These are phyloP conservation scores for Lophura nycthemera DNA, from an alignment of 2,113 vertebrate species.

Conservation along the genomic window DNA sequence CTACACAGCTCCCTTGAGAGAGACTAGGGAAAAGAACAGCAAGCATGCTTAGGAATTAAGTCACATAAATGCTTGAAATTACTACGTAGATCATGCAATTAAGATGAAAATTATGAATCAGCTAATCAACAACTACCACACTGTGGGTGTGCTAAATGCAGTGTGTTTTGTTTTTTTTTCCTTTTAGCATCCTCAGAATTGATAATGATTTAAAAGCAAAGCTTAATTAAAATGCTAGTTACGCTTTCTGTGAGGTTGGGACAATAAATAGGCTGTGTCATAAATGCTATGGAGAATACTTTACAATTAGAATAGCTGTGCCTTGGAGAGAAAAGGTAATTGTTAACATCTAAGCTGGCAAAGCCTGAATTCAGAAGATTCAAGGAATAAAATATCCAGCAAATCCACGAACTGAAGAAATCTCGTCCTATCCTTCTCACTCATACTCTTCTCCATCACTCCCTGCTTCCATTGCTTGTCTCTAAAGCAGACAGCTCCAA, in stretches of 20 bases:
- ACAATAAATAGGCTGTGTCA: not conserved
- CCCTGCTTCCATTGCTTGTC: not conserved
- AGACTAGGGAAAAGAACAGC: not conserved
- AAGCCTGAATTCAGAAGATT: not conserved
- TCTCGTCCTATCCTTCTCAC: not conserved
- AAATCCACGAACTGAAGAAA: not conserved
- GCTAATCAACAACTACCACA: not conserved
- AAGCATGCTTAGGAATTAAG: not conserved
- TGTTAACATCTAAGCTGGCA: not conserved
- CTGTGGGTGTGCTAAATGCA: not conserved
- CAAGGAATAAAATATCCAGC: not conserved
- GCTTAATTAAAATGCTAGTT: not conserved
- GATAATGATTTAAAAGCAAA: not conserved
- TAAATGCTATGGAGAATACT: rapidly evolving
- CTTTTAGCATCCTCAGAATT: not conserved
- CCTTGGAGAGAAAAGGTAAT: not conserved
- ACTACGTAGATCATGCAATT: not conserved
- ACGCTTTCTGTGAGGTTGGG: not conserved
- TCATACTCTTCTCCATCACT: not conserved
- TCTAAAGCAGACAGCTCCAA: not conserved
- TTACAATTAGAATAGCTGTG: not conserved
- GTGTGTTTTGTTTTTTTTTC: not conserved
- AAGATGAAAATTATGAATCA: not conserved
- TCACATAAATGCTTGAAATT: not conserved
- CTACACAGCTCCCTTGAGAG: not conserved